Percentiles rank a stretch among this genome's conserved stretches.
Conservation (phyloP, 2,797 vertebrate species). For the Telmatherina bonti region DNA sequence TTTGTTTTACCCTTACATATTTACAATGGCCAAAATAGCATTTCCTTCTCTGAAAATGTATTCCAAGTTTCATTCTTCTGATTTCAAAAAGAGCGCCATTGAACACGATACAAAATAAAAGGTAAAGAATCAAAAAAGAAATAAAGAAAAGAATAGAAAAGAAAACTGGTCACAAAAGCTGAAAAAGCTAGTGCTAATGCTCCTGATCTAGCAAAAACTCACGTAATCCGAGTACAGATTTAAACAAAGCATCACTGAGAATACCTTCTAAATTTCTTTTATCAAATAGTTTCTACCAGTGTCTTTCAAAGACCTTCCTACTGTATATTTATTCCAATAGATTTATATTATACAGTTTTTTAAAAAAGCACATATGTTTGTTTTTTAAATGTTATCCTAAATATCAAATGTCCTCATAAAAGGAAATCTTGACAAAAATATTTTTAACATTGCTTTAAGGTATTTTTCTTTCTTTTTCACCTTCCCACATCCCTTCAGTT, state of each 20-base stretch:
- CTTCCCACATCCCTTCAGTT: not conserved
- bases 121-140: constrained; percentile 55
- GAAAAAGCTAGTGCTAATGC: constrained; percentile 57
- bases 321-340: constrained; percentile 60
- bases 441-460: constrained; percentile 48
- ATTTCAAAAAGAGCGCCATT: constrained; percentile 58
- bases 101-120: constrained; percentile 55
- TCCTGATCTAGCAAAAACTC: constrained; percentile 66
- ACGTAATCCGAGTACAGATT: constrained; percentile 61
- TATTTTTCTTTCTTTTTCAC: constrained; percentile 48
- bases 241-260: constrained; percentile 68
- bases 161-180: constrained; percentile 65
- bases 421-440: constrained; percentile 68
- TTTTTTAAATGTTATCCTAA: constrained; percentile 59
- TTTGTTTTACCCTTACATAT: constrained; percentile 66
- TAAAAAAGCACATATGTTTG: constrained; percentile 68
- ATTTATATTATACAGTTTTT: constrained; percentile 73
- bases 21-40: constrained; percentile 68
- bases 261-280: constrained; percentile 64
- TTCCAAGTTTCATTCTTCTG: constrained; percentile 54
- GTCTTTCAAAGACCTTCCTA: constrained; percentile 58
- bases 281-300: constrained; percentile 62
- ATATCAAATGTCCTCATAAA: constrained; percentile 56
- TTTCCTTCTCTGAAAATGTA: constrained; percentile 63
- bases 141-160: constrained; percentile 26